These are phyloP conservation scores for Cinclus mexicanus DNA, from an alignment of 2,113 vertebrate species.

Conservation along the genomic window DNA sequence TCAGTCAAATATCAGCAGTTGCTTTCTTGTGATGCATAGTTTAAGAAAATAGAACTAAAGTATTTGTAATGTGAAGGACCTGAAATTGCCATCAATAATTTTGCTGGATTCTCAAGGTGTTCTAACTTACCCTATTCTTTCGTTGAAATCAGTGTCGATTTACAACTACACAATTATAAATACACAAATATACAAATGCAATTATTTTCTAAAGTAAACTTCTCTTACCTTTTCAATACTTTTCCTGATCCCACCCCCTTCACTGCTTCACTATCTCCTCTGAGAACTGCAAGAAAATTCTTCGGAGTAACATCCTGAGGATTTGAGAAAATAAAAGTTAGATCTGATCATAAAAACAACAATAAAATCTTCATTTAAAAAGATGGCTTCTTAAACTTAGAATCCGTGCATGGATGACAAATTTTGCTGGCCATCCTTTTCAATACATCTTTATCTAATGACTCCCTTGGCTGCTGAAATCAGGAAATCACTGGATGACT, in stretches of 20 bases:
- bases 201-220: background rate
- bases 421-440: background rate
- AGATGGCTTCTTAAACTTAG: background rate
- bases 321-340: background rate
- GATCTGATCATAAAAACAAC: background rate
- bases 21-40: background rate
- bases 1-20: background rate
- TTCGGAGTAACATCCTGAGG: conserved; percentile 88
- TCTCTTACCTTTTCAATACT: conserved; percentile 87
- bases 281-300: conserved; percentile 91
- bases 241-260: conserved; percentile 89
- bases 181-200: background rate
- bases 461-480: background rate
- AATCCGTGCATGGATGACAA: background rate
- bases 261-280: conserved; percentile 80
- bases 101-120: background rate
- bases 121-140: background rate
- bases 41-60: background rate
- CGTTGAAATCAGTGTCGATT: background rate
- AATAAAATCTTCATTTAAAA: background rate
- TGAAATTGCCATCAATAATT: background rate
- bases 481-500: background rate
- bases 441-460: background rate
- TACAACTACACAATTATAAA: background rate
- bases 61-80: background rate